phyloP scores from a whole-genome alignment of 2,113 vertebrate genomes.

The Talpa occidentalis region DNA sequence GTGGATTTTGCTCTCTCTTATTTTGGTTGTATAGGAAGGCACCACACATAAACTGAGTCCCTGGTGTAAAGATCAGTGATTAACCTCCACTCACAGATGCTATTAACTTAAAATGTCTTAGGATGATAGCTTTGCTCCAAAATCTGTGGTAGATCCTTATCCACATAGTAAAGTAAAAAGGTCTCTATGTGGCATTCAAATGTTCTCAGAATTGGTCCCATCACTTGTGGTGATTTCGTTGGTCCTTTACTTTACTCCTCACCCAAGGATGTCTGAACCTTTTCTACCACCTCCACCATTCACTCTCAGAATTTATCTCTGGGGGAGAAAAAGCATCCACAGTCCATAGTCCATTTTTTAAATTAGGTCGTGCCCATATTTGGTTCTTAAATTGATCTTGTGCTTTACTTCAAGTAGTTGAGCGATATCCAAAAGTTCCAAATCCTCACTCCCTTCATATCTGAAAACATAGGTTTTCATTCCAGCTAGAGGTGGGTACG shows the following conservation, averaged over 20 bases:
- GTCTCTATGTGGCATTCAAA: not conserved
- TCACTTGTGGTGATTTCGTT: not conserved
- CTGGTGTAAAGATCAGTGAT: no score
- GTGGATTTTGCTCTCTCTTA: not conserved
- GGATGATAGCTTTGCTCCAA: not conserved
- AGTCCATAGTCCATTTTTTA: not conserved
- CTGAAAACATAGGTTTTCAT: not conserved
- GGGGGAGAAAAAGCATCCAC: not conserved
- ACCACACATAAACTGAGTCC: not conserved
- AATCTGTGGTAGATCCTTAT: not conserved
- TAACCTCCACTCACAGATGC: not conserved
- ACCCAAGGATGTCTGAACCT: not conserved
- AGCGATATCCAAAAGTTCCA: not conserved
- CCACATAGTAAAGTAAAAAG: not conserved
- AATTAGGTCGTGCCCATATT: not conserved
- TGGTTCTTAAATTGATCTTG: not conserved
- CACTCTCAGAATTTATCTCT: not conserved
- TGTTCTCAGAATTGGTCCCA: not conserved
- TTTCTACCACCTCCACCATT: not conserved
- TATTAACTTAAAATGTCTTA: not conserved
- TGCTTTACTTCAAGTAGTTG: not conserved
- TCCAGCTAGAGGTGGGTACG: not conserved
- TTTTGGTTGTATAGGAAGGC: not conserved
- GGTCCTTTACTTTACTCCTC: not conserved
- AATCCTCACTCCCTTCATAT: not conserved